Percentiles rank a stretch among this genome's conserved stretches.
phyloP scores from a whole-genome alignment of 2,797 vertebrate species.

The Clarias fuscus region DNA sequence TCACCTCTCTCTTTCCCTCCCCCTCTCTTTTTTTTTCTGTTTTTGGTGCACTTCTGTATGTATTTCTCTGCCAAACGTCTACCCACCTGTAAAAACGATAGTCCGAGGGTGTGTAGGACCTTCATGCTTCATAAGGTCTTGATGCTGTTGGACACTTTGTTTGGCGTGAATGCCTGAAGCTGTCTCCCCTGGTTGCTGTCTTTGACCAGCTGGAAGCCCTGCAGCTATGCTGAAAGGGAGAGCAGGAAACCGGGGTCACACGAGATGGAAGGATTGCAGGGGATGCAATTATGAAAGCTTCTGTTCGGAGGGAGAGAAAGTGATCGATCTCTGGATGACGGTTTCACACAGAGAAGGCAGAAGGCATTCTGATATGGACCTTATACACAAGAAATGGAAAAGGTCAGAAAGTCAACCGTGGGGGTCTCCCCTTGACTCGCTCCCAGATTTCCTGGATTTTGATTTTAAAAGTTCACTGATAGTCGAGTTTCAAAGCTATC shows the following conservation, averaged over 20 bases:
- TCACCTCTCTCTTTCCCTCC: background rate
- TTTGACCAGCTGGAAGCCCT: background rate
- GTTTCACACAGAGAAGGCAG: background rate
- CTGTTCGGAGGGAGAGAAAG: background rate
- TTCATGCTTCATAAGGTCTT: background rate
- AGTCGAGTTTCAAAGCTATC: background rate
- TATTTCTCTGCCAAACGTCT: background rate
- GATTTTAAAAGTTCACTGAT: background rate
- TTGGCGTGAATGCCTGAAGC: background rate
- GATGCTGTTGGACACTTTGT: background rate
- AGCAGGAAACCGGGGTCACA: conserved; percentile 26
- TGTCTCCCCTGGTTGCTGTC: background rate
- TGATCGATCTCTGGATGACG: background rate
- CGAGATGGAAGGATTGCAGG: background rate
- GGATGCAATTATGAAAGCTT: background rate
- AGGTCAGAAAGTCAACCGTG: conserved; percentile 15
- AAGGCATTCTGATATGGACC: background rate
- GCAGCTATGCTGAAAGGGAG: conserved; percentile 3
- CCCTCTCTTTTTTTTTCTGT: background rate
- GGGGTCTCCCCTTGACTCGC: conserved; percentile 12
- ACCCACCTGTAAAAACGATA: conserved; percentile 1
- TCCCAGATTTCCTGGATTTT: conserved; percentile 26
- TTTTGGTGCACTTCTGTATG: background rate
- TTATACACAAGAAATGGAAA: background rate
- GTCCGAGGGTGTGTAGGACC: background rate